Evolutionary conservation across 2,113 vertebrate genomes (phyloP).

Genomic region (Podiceps cristatus): DNA sequence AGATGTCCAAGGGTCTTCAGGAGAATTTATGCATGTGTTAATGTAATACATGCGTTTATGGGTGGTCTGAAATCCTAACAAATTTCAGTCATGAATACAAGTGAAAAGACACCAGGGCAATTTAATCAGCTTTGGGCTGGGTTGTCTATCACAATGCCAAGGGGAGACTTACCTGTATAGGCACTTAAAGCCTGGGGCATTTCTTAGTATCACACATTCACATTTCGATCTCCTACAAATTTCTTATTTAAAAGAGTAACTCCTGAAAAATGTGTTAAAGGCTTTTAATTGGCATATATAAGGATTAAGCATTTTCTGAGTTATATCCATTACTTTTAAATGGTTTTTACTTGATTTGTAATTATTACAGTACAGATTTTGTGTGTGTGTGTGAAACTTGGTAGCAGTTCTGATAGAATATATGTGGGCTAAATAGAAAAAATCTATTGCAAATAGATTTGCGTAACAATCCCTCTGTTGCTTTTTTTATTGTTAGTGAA

Average conservation of each 20-base stretch:
- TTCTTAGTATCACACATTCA: not conserved
- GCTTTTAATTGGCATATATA: not conserved
- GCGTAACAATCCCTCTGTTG: not conserved
- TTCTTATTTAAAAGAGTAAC: not conserved
- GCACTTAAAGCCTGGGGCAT: not conserved
- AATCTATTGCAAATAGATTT: not conserved
- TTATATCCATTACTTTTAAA: not conserved
- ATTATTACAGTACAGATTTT: not conserved
- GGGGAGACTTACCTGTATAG: not conserved
- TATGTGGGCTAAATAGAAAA: not conserved
- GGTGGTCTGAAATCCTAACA: not conserved
- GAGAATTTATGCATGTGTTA: not conserved
- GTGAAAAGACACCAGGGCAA: not conserved
- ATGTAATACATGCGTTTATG: not conserved
- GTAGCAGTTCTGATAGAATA: not conserved
- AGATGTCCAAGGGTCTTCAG: not conserved
- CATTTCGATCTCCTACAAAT: not conserved
- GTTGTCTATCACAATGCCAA: not conserved
- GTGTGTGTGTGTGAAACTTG: too few relatives aligned
- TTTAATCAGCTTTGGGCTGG: not conserved
- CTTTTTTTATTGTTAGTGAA: constrained; percentile 74
- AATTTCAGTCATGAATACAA: not conserved
- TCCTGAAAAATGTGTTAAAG: not conserved
- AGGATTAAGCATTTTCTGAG: not conserved
- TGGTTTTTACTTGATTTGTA: not conserved